These are phyloP conservation scores for Drosophila crucigera DNA, from an alignment of 2,888 invertebrate genomes.

Conservation along the genomic window DNA sequence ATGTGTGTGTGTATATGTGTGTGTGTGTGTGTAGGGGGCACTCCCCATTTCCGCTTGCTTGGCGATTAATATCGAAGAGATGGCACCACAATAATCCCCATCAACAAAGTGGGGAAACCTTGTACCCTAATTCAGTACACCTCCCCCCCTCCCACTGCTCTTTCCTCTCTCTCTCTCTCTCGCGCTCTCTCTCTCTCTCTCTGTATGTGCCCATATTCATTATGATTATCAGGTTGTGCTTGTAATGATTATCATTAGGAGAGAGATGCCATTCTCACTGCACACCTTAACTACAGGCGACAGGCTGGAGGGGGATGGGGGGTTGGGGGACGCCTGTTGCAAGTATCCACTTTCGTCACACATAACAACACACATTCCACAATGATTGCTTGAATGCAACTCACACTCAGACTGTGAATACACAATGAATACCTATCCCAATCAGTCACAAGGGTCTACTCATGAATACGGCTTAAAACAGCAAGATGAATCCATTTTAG, in stretches of 20 bases:
- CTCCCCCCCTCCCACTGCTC: too few relatives aligned
- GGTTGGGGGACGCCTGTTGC: neutral
- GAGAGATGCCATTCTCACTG: constrained; percentile 60
- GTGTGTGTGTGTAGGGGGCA: constrained; percentile 56
- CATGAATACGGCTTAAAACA: neutral
- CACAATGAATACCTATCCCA: constrained; percentile 3
- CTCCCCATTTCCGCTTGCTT: constrained; percentile 77
- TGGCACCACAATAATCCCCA: constrained; percentile 34
- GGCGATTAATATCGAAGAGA: constrained; percentile 70
- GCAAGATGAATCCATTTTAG: neutral
- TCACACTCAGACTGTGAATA: constrained; percentile 5
- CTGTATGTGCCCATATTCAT: neutral
- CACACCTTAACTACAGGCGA: constrained; percentile 24
- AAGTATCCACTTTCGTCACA: constrained; percentile 4
- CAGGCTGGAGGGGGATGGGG: neutral
- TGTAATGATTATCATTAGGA: constrained; percentile 69
- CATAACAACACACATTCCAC: constrained; percentile 12
- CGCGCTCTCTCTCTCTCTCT: neutral
- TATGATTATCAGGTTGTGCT: constrained; percentile 49
- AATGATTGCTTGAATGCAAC: constrained; percentile 10
- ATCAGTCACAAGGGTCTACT: neutral
- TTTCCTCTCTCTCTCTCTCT: neutral
- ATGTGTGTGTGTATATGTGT: constrained; percentile 9
- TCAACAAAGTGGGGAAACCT: neutral
- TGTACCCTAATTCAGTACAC: constrained; percentile 1